phyloP scores from a whole-genome alignment of 2,888 invertebrate genomes.

The Drosophila bunnanda region DNA sequence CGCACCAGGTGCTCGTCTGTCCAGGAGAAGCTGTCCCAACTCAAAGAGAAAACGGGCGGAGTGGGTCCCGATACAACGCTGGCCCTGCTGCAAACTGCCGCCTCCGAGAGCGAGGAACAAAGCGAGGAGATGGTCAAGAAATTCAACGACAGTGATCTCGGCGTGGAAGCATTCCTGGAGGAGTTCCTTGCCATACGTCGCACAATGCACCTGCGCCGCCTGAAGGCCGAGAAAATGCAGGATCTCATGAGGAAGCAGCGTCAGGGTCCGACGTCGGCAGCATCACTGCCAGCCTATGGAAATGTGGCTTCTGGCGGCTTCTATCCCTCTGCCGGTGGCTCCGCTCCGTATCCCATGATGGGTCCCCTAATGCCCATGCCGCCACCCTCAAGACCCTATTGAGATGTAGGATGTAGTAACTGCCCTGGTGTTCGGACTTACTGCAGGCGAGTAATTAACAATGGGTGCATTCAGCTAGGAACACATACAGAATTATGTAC shows the following conservation, averaged over 20 bases:
- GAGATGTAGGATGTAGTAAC: constrained; percentile 8
- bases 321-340: constrained; percentile 54
- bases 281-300: constrained; percentile 66
- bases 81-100: constrained; percentile 95
- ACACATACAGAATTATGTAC: neutral
- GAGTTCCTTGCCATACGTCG: constrained; percentile 92
- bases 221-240: constrained; percentile 97
- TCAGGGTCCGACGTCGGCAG: constrained; percentile 55
- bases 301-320: constrained; percentile 74
- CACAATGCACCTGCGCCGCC: constrained; percentile 91
- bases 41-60: constrained; percentile 91
- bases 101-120: constrained; percentile 96
- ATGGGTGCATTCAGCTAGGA: constrained; percentile 6
- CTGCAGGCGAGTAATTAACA: constrained; percentile 14
- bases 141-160: constrained; percentile 89
- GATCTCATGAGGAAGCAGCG: constrained; percentile 87
- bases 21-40: constrained; percentile 90
- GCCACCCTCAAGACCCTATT: constrained; percentile 89
- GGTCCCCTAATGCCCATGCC: constrained; percentile 93
- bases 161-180: constrained; percentile 93
- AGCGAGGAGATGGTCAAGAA: constrained; percentile 93
- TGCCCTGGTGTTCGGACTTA: constrained; percentile 13
- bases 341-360: constrained; percentile 83
- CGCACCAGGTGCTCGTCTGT: constrained; percentile 88
- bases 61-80: constrained; percentile 94